These are phyloP conservation scores for Miichthys miiuy DNA, from an alignment of 2,797 vertebrate species.

Conservation along the genomic window DNA sequence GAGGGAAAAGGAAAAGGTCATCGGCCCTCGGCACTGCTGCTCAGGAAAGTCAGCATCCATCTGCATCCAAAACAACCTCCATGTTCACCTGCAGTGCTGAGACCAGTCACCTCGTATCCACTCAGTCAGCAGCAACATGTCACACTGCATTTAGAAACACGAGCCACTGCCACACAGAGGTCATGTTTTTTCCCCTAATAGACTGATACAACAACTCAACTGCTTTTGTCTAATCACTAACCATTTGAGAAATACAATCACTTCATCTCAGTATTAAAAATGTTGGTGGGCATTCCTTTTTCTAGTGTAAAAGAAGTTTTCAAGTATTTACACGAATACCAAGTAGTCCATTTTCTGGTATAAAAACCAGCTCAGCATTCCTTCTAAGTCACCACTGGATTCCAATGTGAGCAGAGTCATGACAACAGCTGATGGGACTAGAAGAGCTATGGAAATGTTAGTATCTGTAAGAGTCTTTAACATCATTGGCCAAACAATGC, in stretches of 20 bases:
- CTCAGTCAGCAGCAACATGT: conserved; percentile 2
- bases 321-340: conserved; percentile 59
- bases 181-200: background rate
- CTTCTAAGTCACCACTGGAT: conserved; percentile 16
- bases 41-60: conserved; percentile 26
- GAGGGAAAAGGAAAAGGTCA: conserved; percentile 41
- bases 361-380: conserved; percentile 32
- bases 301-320: conserved; percentile 52
- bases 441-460: background rate
- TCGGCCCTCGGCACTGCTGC: conserved; percentile 39
- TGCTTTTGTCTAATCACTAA: background rate
- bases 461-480: background rate
- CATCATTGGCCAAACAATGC: conserved; percentile 19
- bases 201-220: conserved; percentile 1
- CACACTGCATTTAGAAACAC: conserved; percentile 16
- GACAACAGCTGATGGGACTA: conserved; percentile 19
- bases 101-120: conserved; percentile 20
- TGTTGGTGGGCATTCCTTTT: conserved; percentile 45
- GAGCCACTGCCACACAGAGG: background rate
- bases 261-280: conserved; percentile 59
- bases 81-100: conserved; percentile 31
- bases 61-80: conserved; percentile 32
- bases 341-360: conserved; percentile 33
- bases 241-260: conserved; percentile 64
- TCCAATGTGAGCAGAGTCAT: background rate